phyloP scores from a whole-genome alignment of 2,113 vertebrate genomes.

The Pithys albifrons region DNA sequence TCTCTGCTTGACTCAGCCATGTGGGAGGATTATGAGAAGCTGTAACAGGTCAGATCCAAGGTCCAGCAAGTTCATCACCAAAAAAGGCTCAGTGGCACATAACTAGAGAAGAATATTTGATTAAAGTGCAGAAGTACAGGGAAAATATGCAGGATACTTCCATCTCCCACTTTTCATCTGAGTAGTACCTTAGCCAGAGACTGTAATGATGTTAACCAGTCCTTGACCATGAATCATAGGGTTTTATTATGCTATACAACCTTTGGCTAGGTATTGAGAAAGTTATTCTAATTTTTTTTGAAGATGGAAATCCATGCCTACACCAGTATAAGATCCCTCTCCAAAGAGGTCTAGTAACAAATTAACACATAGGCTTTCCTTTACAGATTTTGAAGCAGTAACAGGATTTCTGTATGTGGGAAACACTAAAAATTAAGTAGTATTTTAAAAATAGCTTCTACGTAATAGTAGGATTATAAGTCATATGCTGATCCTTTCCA shows the following conservation, averaged over 20 bases:
- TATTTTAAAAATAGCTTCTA: not conserved
- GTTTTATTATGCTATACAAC: not conserved
- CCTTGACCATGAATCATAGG: not conserved
- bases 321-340: not conserved
- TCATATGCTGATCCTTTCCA: not conserved
- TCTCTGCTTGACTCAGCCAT: not conserved
- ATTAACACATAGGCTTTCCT: not conserved
- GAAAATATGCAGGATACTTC: not conserved
- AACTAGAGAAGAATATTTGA: not conserved
- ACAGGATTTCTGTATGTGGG: not conserved
- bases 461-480: not conserved
- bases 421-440: not conserved
- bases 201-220: not conserved
- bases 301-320: not conserved
- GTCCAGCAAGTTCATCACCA: not conserved
- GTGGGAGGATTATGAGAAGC: not conserved
- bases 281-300: not conserved
- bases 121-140: not conserved
- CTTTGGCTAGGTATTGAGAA: not conserved
- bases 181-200: not conserved
- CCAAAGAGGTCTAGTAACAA: not conserved
- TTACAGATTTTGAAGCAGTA: not conserved
- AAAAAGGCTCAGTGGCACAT: not conserved
- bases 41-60: not conserved
- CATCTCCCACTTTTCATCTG: not conserved